Conservation (phyloP, 2,888 invertebrate species). For the Abrostola tripartita region DNA sequence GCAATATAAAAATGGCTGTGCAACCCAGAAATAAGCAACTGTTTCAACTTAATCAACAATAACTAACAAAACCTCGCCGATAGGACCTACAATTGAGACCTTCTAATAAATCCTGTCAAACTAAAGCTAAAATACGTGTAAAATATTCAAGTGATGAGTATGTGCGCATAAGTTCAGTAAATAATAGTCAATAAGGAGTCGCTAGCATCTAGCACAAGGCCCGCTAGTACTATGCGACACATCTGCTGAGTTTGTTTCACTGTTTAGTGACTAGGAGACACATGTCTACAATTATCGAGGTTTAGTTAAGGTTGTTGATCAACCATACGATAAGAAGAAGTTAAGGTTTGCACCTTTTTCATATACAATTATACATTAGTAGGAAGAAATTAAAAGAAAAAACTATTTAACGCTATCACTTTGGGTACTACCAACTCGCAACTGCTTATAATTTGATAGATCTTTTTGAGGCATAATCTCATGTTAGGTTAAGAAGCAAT, state of each 20-base stretch:
- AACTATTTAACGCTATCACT: too few species aligned
- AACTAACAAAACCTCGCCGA: too few species aligned
- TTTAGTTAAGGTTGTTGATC: neutral
- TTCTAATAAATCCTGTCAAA: neutral
- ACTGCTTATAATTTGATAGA: too few species aligned
- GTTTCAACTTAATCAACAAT: too few species aligned
- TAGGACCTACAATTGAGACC: neutral
- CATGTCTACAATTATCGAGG: constrained; percentile 9
- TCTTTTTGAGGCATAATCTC: too few species aligned
- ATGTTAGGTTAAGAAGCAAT: too few species aligned
- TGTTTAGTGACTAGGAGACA: constrained; percentile 34
- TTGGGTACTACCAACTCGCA: neutral
- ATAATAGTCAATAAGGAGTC: constrained; percentile 57
- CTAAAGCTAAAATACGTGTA: neutral
- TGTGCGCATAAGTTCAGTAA: constrained; percentile 36
- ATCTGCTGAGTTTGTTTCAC: constrained; percentile 31
- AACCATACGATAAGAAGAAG: too few species aligned
- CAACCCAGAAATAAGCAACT: too few species aligned
- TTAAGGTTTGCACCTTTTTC: too few species aligned
- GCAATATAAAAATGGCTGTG: too few species aligned
- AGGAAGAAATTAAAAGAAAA: too few species aligned
- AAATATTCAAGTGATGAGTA: constrained; percentile 9
- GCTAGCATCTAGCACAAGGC: constrained; percentile 58
- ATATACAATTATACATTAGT: too few species aligned
- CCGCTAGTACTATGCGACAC: constrained; percentile 31